phyloP scores from a whole-genome alignment of 2,888 invertebrate genomes.

The Brachyptera risi region DNA sequence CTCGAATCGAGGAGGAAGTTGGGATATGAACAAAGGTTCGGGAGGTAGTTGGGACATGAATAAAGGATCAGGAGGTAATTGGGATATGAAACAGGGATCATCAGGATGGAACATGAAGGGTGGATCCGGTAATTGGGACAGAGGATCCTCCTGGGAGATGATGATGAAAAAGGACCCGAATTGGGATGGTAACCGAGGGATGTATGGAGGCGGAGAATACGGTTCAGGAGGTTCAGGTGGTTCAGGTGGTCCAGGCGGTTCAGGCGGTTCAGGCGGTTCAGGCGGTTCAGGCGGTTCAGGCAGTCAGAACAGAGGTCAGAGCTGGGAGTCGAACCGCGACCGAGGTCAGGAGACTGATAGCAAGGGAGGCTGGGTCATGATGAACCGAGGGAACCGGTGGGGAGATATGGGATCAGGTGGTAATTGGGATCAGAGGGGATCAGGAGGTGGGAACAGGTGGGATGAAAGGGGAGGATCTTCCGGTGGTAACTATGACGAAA shows the following conservation, averaged over 20 bases:
- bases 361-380: background rate
- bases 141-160: background rate
- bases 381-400: background rate
- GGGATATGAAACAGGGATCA: slow-evolving; percentile 4
- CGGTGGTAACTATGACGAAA: slow-evolving; percentile 14
- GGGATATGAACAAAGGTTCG: background rate
- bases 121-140: slow-evolving; percentile 6
- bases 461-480: background rate
- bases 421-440: slow-evolving; percentile 2
- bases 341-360: slow-evolving; percentile 1
- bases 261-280: too few species aligned
- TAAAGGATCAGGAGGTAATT: background rate
- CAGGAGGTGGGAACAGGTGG: slow-evolving; percentile 17
- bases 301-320: background rate
- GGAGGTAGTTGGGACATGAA: slow-evolving; percentile 7
- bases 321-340: background rate
- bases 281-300: background rate
- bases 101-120: background rate
- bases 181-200: background rate
- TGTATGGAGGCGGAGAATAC: background rate
- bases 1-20: background rate
- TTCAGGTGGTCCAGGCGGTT: background rate
- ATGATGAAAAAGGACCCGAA: background rate
- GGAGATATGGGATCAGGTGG: background rate
- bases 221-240: background rate